Percentiles rank a stretch among this genome's conserved stretches.
Evolutionary conservation across 2,797 vertebrate species (phyloP).

Genomic region (Phataginus tetradactyla): DNA sequence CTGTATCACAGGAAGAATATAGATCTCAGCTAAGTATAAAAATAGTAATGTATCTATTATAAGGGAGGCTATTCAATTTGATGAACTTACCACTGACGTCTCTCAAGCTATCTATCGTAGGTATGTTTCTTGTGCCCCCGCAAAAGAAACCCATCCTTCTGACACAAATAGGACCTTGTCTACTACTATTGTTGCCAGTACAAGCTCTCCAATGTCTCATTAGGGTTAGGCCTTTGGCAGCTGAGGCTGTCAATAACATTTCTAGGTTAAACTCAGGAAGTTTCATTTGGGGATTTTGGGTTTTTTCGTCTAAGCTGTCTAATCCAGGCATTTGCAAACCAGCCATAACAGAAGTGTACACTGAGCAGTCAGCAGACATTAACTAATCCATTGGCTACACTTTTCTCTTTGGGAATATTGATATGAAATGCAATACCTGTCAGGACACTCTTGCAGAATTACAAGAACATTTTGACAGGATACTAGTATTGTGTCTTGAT

Average conservation of each 20-base stretch:
- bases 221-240: background rate
- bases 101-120: background rate
- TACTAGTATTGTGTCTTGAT: background rate
- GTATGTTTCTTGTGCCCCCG: background rate
- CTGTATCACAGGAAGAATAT: background rate
- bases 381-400: slow-evolving; percentile 66
- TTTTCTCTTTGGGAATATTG: background rate
- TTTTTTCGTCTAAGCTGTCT: slow-evolving; percentile 41
- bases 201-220: background rate
- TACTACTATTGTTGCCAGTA: background rate
- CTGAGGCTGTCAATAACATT: slow-evolving; percentile 60
- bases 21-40: background rate
- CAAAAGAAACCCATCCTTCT: background rate
- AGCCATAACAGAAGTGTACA: slow-evolving; percentile 69
- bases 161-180: background rate
- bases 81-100: background rate
- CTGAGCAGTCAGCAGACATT: slow-evolving; percentile 53
- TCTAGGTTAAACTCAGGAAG: background rate
- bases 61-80: background rate
- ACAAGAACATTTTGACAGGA: slow-evolving; percentile 7
- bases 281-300: background rate
- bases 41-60: background rate
- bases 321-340: slow-evolving; percentile 66
- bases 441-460: background rate
- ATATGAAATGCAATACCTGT: slow-evolving; percentile 35